Evolutionary conservation across 2,888 invertebrate species (phyloP), one percentile per base, ranked within the genome.

Genomic region (Metellina segmentata): DNA sequence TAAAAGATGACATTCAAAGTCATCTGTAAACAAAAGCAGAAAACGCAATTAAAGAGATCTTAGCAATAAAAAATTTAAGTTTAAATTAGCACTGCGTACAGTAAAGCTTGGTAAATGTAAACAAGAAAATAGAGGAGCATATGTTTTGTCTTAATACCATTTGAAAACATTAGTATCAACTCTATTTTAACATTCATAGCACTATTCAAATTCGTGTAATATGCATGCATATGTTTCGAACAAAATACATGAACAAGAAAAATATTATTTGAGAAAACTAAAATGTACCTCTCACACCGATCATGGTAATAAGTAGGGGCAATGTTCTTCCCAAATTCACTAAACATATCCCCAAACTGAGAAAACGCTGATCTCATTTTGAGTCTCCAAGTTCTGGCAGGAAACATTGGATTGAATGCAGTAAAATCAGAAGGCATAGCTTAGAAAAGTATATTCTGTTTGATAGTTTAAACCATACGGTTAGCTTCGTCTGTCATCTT

Each of bases 221-320:
- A 61, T 61, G 34, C 34, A 34, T 34, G 34, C 1, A 13, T 69
- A 69, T 1, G 16, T 72, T 6, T 72, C 9, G 2, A 16, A 6
- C 13, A 9, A 49, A 7, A 49, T 9, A 49, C 48, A 48, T 51
- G 9, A 77, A 77, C 16, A 49, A 77, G 11, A 51, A 74, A 9
- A 52, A 16, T 53, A 49, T 49, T 20, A 19, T 78, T 79, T 48
- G 69, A 72, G 19, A n/a, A 49, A 51, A 70, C 13, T 71, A 16
- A 6, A 90, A 61, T 94, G 94, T 95, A 98, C 98, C 98, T 97
- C 96, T 99, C 99, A 95, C 98, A 99, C 92, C 99, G 96, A 95
- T 99, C 99, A 96, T 99, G 99, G 95, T 98, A 98, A 96, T 98
- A 98, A 93, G 98, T 98, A 69, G 99, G 99, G 52, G 98, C 98